phyloP scores from a whole-genome alignment of 2,113 vertebrate genomes.

The Alligator sinensis region DNA sequence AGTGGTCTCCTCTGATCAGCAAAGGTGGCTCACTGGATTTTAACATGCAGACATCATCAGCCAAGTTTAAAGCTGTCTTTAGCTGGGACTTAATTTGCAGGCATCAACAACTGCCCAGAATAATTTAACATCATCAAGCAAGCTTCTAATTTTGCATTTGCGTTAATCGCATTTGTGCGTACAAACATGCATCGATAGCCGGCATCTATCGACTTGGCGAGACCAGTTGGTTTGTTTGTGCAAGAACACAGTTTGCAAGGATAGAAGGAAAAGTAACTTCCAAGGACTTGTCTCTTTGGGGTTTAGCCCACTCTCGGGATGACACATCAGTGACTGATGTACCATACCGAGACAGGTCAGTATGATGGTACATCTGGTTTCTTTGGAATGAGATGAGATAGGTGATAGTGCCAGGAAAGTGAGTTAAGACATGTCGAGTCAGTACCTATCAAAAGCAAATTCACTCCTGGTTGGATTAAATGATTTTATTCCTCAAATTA shows the following conservation, averaged over 20 bases:
- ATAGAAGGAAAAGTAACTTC: not conserved
- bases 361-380: not conserved
- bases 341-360: no score
- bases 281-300: accelerated
- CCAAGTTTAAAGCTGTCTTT: not conserved
- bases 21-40: not conserved
- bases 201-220: accelerated
- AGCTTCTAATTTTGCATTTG: not conserved
- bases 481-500: not conserved
- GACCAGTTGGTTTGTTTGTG: no score
- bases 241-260: not conserved
- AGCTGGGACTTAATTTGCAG: not conserved
- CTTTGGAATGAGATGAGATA: not conserved
- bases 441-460: not conserved
- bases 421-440: not conserved
- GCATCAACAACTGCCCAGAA: not conserved
- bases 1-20: not conserved
- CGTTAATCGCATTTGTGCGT: not conserved
- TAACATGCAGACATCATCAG: not conserved
- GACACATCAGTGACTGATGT: accelerated
- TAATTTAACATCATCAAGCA: not conserved
- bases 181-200: accelerated
- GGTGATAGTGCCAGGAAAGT: not conserved
- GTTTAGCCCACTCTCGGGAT: accelerated
- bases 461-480: not conserved